Evolutionary conservation across 2,888 invertebrate genomes (phyloP).

Genomic region (Zele albiditarsus): DNA sequence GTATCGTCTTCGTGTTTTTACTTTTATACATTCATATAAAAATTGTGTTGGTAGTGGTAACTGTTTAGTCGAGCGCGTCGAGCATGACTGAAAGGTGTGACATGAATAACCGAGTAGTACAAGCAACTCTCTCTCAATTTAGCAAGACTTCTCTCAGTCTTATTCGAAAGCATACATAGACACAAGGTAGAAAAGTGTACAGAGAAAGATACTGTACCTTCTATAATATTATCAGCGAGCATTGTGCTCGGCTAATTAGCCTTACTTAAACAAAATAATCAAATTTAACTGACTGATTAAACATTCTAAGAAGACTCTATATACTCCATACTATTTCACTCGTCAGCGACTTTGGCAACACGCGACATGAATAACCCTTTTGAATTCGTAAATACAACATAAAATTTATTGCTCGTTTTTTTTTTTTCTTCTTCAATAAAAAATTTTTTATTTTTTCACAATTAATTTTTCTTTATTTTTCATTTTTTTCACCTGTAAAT

Average conservation of each 20-base stretch:
- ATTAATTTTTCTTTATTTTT: background rate
- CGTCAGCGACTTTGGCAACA: slow-evolving; percentile 44
- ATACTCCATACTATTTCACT: slow-evolving; percentile 35
- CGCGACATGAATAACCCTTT: slow-evolving; percentile 35
- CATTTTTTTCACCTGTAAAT: background rate
- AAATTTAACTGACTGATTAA: slow-evolving; percentile 69
- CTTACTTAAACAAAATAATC: slow-evolving; percentile 62
- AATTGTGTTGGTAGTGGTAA: slow-evolving; percentile 52
- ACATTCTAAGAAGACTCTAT: slow-evolving; percentile 61
- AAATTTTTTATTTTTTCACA: background rate
- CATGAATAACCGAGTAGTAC: slow-evolving; percentile 70
- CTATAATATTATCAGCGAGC: slow-evolving; percentile 72
- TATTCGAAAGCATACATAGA: slow-evolving; percentile 40
- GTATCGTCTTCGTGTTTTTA: too few species aligned
- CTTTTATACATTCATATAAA: too few species aligned
- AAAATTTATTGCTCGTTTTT: background rate
- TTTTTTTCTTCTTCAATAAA: too few species aligned
- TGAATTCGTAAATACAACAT: background rate
- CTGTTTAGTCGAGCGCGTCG: slow-evolving; percentile 68
- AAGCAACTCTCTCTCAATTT: slow-evolving; percentile 57
- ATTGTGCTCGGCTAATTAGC: slow-evolving; percentile 71
- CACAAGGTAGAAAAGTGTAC: slow-evolving; percentile 7
- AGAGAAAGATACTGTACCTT: slow-evolving; percentile 30
- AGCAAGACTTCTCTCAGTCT: slow-evolving; percentile 50
- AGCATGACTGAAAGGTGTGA: slow-evolving; percentile 67